Conservation (phyloP, 2,797 vertebrate species). For the Acestrorhynchus altus region DNA sequence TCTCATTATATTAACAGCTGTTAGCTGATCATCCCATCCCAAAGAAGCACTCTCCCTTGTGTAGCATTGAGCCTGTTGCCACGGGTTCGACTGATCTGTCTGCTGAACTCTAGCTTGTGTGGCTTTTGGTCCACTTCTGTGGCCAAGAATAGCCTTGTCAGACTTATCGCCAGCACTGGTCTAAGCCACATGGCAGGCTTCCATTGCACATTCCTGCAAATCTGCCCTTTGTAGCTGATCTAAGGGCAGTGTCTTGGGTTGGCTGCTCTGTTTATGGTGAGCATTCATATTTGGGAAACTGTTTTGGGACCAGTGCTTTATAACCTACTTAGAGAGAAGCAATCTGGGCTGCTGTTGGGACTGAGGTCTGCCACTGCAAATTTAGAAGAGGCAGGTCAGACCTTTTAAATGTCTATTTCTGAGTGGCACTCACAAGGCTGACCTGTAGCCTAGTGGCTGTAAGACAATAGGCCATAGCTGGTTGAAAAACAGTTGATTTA, state of each 20-base stretch:
- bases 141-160: not conserved
- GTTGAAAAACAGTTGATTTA: no score
- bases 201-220: not conserved
- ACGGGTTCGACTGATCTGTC: not conserved
- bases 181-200: not conserved
- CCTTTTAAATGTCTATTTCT: constrained; percentile 8
- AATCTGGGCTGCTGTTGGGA: not conserved
- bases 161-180: not conserved
- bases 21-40: not conserved
- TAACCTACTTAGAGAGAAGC: not conserved
- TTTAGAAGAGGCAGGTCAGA: constrained; percentile 16
- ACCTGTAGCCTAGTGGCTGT: constrained; percentile 5
- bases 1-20: no score
- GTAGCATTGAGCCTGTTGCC: not conserved
- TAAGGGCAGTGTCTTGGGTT: not conserved
- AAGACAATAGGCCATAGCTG: not conserved
- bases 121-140: constrained; percentile 16
- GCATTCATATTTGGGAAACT: not conserved
- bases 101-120: not conserved
- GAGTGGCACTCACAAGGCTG: not conserved
- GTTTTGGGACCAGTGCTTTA: not conserved
- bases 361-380: not conserved
- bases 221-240: not conserved
- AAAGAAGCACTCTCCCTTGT: not conserved
- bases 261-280: not conserved